Percentiles rank a stretch among this genome's conserved stretches.
phyloP scores from a whole-genome alignment of 2,888 invertebrate genomes.

The Troglohyphantes excavatus region DNA sequence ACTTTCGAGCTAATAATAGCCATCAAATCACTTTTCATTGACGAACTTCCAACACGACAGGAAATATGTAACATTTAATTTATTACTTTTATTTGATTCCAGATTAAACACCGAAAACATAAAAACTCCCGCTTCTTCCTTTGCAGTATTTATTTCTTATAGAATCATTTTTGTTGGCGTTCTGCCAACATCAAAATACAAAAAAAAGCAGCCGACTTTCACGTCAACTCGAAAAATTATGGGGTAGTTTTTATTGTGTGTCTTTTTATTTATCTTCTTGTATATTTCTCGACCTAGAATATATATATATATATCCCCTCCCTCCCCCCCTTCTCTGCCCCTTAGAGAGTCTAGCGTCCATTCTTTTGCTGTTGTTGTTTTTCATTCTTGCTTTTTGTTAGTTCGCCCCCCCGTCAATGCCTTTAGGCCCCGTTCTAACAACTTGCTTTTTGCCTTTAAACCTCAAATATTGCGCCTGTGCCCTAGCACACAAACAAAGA shows the following conservation, averaged over 20 bases:
- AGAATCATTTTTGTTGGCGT: slow-evolving; percentile 47
- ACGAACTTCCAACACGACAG: not conserved
- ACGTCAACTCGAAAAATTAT: slow-evolving; percentile 65
- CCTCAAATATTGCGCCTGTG: slow-evolving; percentile 45
- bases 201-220: slow-evolving; percentile 4
- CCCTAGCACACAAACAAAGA: slow-evolving; percentile 21
- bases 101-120: slow-evolving; percentile 5
- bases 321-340: not conserved
- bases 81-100: not conserved
- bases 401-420: slow-evolving; percentile 41
- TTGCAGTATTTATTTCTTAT: not conserved
- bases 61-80: slow-evolving; percentile 11
- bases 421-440: slow-evolving; percentile 59
- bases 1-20: not conserved
- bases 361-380: slow-evolving; percentile 34
- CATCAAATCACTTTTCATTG: not conserved
- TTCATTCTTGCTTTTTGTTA: slow-evolving; percentile 27
- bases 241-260: slow-evolving; percentile 44
- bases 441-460: slow-evolving; percentile 46
- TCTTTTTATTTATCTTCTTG: slow-evolving; percentile 45
- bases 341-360: slow-evolving; percentile 8
- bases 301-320: too few relatives aligned
- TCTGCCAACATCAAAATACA: slow-evolving; percentile 42
- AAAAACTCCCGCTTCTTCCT: slow-evolving; percentile 5
- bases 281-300: slow-evolving; percentile 45